Evolutionary conservation across 2,113 vertebrate genomes (phyloP), one percentile per base, ranked within the genome.

Genomic region (Zosterops borbonicus): DNA sequence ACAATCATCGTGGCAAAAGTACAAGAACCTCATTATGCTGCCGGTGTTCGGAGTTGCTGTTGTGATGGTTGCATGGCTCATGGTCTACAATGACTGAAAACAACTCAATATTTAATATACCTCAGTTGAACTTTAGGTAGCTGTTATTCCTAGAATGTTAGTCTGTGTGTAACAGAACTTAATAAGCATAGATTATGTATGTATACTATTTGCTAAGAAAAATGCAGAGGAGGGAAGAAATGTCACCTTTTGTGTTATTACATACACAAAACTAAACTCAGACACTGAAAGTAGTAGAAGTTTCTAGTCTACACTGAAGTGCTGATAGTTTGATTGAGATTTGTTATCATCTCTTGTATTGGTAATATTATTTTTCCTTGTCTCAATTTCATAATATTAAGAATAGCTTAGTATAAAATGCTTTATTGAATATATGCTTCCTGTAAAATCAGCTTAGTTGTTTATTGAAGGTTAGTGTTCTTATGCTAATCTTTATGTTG

Each of bases 1-100:
- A 78, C 98, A 96, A 27, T 92, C 97, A 2, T 88, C n/a, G 2
- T 99, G 99, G 99, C 97, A 98, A 76, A 98, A 98, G 96, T 98
- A 99, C 15, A 98, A 95, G 81, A 97, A 97, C 37, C 70, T 97
- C 47, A 89, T 99, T 82, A 85, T 99, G 44, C 68, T 99, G 46
- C 97, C 98, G 1, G 28, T 99, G 79, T 98, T 98, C 0, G 97
- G 97, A 56, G 55, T 95, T 35, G 95, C 97, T 50, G 92, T 98
- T 77, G 98, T 98, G 9, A 91, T 98, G 29, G 96, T 98, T 56
- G 97, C 97, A 4, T 99, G 98, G 98, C 98, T 98, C 62, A 96
- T 99, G 59, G 96, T 96, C 82, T 96, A 86, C 82, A 96, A 93
- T 55, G 68, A 90, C 64, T 98, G 95, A 97, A 92, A 87, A 42